Evolutionary conservation across 1,140 invertebrate species (phyloP).

Genomic region (Trichonephila clavipes): DNA sequence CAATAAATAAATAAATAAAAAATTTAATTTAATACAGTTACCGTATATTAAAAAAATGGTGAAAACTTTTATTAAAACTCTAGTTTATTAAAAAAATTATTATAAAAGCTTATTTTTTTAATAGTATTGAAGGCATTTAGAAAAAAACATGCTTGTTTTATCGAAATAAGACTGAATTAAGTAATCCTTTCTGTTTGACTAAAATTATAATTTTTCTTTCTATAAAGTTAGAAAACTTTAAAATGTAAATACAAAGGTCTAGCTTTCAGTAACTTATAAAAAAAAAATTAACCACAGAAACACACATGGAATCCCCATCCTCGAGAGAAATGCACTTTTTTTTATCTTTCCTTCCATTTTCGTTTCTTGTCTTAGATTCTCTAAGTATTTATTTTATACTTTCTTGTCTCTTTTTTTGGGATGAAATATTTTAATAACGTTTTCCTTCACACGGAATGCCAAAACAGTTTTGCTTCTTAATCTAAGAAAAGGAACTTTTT

Average conservation of each 20-base stretch:
- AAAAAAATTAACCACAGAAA: neutral
- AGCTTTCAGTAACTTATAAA: neutral
- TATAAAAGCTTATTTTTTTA: too few relatives aligned
- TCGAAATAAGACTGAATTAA: neutral
- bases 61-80: too few relatives aligned
- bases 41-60: too few relatives aligned
- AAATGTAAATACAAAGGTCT: neutral
- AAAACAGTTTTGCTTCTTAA: neutral
- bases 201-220: neutral
- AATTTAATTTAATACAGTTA: too few relatives aligned
- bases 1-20: too few relatives aligned
- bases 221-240: neutral
- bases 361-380: neutral
- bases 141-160: neutral
- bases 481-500: neutral
- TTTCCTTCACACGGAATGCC: neutral
- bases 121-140: too few relatives aligned
- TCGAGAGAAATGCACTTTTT: neutral
- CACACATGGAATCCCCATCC: neutral
- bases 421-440: conserved; percentile 1
- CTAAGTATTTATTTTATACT: neutral
- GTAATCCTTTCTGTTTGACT: neutral
- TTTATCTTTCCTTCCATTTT: neutral
- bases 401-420: neutral
- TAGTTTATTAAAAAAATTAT: too few relatives aligned